Evolutionary conservation across 2,888 invertebrate species (phyloP).

Genomic region (Oligia strigilis): DNA sequence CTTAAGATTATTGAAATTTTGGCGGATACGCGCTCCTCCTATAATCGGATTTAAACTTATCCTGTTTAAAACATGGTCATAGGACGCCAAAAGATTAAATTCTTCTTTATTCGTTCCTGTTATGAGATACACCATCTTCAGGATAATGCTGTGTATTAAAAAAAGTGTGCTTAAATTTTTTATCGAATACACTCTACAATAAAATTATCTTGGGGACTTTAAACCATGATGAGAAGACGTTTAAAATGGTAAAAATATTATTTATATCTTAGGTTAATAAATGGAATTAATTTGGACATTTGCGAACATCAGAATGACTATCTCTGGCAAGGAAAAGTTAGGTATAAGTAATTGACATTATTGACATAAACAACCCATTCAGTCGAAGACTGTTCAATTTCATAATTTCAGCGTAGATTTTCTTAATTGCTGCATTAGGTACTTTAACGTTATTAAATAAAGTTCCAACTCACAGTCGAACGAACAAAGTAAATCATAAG

Average conservation of each 20-base stretch:
- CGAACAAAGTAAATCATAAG: not conserved
- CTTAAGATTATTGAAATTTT: not conserved
- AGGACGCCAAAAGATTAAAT: conserved; percentile 77
- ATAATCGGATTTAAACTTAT: not conserved
- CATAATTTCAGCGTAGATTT: not conserved
- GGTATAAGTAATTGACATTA: not conserved
- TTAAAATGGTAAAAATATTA: not conserved
- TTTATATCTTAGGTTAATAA: not conserved
- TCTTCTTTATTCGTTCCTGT: conserved; percentile 78
- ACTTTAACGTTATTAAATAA: conserved; percentile 9
- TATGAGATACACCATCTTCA: conserved; percentile 75
- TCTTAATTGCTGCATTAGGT: not conserved
- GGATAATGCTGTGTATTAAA: conserved; percentile 52
- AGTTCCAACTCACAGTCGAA: not conserved
- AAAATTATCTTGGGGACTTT: conserved; percentile 19
- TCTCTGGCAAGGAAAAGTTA: no score
- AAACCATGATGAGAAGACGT: conserved; percentile 13
- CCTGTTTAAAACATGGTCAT: conserved; percentile 68
- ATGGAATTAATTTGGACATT: not conserved
- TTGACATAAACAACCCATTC: not conserved
- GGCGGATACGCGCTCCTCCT: no score
- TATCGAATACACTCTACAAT: conserved; percentile 28
- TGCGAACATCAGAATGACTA: not conserved
- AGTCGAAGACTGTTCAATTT: not conserved
- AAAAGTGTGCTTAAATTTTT: conserved; percentile 39